Conservation (phyloP, 2,113 vertebrate genomes). For the Gallinago jamesoni region DNA sequence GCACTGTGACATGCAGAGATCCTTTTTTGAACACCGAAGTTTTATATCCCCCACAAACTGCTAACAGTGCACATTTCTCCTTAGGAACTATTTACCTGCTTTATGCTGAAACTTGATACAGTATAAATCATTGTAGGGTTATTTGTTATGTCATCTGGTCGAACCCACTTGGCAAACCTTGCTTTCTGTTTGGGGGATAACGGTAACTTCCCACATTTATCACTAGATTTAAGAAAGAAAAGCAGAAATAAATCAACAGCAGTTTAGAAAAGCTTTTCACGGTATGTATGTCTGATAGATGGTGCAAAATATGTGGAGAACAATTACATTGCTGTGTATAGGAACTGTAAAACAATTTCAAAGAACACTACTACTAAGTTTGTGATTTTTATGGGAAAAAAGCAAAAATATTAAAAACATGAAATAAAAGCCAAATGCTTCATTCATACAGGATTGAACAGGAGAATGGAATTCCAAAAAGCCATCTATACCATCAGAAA, state of each 20-base stretch:
- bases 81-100: conserved; percentile 83
- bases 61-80: not conserved
- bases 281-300: not conserved
- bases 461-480: not conserved
- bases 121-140: conserved; percentile 98
- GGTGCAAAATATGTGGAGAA: not conserved
- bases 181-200: conserved; percentile 95
- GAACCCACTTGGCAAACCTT: conserved; percentile 94
- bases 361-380: not conserved
- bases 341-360: not conserved
- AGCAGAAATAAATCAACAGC: not conserved
- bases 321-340: not conserved
- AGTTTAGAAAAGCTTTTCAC: not conserved
- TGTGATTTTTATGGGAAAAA: not conserved
- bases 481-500: not conserved
- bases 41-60: too few relatives aligned
- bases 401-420: not conserved
- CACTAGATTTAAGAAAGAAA: conserved; percentile 73
- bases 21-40: not conserved
- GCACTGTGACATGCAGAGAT: not conserved
- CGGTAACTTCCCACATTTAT: conserved; percentile 90
- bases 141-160: conserved; percentile 92
- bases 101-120: conserved; percentile 99
- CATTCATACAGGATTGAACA: not conserved
- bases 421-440: not conserved